phyloP scores from a whole-genome alignment of 2,797 vertebrate genomes.

The Gymnothorax javanicus region DNA sequence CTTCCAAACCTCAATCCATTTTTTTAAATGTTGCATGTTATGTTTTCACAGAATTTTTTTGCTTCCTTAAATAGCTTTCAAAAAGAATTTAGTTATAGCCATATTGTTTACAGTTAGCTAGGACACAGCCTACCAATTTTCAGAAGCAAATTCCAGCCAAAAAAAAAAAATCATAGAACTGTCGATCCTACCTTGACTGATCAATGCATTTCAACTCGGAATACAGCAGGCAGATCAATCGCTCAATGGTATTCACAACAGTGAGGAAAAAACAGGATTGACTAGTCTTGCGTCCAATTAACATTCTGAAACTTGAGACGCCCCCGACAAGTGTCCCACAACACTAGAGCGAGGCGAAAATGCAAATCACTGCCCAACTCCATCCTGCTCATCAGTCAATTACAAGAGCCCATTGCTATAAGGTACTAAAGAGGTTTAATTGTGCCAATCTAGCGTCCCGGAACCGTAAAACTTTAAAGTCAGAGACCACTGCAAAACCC shows the following conservation, averaged over 20 bases:
- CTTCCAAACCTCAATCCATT: not conserved
- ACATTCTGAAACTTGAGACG: not conserved
- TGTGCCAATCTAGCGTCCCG: not conserved
- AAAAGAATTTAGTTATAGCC: not conserved
- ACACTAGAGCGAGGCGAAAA: not conserved
- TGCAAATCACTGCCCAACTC: not conserved
- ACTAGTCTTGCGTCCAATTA: not conserved
- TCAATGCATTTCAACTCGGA: too few species aligned
- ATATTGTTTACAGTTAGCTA: too few species aligned
- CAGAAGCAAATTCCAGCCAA: too few species aligned
- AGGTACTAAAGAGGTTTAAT: constrained; percentile 8
- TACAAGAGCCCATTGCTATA: not conserved
- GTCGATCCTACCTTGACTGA: too few species aligned
- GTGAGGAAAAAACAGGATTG: not conserved
- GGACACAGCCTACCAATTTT: too few species aligned
- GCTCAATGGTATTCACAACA: not conserved
- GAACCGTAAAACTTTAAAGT: constrained; percentile 8
- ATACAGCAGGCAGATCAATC: not conserved
- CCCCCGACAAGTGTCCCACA: not conserved
- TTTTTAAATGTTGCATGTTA: not conserved
- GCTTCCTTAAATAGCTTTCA: not conserved
- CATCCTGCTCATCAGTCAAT: not conserved
- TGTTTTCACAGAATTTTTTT: not conserved
- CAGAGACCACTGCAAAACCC: not conserved
- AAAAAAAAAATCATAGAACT: too few species aligned